Evolutionary conservation across 2,113 vertebrate species (phyloP).

Genomic region (Pomatostomus ruficeps): DNA sequence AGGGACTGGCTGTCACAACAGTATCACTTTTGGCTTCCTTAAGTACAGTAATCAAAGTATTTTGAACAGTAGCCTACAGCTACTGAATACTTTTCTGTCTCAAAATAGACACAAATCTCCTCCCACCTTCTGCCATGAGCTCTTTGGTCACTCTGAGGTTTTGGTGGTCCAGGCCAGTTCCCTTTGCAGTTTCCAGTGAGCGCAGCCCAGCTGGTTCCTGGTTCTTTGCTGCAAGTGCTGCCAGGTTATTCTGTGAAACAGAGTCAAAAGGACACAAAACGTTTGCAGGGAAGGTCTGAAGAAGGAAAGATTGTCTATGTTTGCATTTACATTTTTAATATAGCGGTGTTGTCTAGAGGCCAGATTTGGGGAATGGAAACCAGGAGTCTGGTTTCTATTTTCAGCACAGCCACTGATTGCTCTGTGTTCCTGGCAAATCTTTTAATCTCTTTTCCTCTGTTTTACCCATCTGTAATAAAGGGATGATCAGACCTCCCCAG

Average conservation of each 20-base stretch:
- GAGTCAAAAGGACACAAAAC: background rate
- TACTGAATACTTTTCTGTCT: slow-evolving; percentile 24
- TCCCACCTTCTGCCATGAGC: slow-evolving; percentile 39
- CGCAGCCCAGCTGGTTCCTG: background rate
- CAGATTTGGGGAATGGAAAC: slow-evolving; percentile 35
- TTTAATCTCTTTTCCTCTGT: slow-evolving; percentile 55
- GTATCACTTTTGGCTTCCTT: slow-evolving; percentile 25
- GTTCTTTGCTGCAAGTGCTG: background rate
- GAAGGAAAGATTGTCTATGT: background rate
- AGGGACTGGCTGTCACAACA: background rate
- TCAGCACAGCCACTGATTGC: slow-evolving; percentile 41
- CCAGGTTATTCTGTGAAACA: background rate
- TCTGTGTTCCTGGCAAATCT: slow-evolving; percentile 47
- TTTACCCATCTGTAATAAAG: slow-evolving; percentile 45
- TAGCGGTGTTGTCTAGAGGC: background rate
- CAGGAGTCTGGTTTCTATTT: slow-evolving; percentile 47
- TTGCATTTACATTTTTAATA: slow-evolving; percentile 55
- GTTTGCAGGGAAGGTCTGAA: background rate
- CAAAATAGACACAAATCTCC: slow-evolving; percentile 41
- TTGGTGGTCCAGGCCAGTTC: background rate
- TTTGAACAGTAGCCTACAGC: background rate
- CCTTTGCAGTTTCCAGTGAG: background rate
- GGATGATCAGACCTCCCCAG: slow-evolving; percentile 7
- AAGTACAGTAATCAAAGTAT: slow-evolving; percentile 24
- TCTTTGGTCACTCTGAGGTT: slow-evolving; percentile 21